Evolutionary conservation across 2,888 invertebrate genomes (phyloP).

Genomic region (Pollenia amentaria): DNA sequence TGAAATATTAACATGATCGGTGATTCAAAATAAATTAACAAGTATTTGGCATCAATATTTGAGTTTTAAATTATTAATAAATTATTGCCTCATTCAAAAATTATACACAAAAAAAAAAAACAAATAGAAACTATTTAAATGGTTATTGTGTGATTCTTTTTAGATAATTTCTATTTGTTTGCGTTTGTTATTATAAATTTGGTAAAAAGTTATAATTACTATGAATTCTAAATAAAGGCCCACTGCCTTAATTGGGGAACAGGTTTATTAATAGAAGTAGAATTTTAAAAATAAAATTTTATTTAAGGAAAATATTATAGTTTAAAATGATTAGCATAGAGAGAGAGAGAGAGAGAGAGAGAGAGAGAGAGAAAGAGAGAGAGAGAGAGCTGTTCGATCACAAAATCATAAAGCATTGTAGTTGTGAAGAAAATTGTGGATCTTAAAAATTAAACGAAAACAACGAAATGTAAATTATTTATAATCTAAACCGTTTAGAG

Average conservation of each 20-base stretch:
- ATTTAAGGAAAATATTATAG: neutral
- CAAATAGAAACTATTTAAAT: constrained; percentile 18
- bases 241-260: constrained; percentile 2
- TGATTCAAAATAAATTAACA: constrained; percentile 52
- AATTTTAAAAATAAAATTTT: constrained; percentile 2
- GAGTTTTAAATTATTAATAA: constrained; percentile 59
- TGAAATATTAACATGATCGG: constrained; percentile 44
- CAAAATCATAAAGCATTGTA: too few species aligned
- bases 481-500: too few species aligned
- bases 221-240: constrained; percentile 33
- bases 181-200: constrained; percentile 10
- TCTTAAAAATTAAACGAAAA: too few species aligned
- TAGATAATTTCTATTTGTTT: constrained; percentile 4
- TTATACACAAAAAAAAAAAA: constrained; percentile 11
- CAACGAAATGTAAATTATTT: too few species aligned
- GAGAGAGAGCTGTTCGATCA: too few species aligned
- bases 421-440: too few species aligned
- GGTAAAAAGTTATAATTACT: constrained; percentile 29
- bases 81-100: constrained; percentile 68
- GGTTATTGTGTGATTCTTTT: neutral
- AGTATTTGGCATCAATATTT: constrained; percentile 52
- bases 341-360: too few species aligned
- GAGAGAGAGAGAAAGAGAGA: too few species aligned
- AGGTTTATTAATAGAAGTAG: neutral
- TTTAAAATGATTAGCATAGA: too few species aligned